Evolutionary conservation across 2,888 invertebrate genomes (phyloP), one percentile per base, ranked within the genome.

Genomic region (Junonia oenone): DNA sequence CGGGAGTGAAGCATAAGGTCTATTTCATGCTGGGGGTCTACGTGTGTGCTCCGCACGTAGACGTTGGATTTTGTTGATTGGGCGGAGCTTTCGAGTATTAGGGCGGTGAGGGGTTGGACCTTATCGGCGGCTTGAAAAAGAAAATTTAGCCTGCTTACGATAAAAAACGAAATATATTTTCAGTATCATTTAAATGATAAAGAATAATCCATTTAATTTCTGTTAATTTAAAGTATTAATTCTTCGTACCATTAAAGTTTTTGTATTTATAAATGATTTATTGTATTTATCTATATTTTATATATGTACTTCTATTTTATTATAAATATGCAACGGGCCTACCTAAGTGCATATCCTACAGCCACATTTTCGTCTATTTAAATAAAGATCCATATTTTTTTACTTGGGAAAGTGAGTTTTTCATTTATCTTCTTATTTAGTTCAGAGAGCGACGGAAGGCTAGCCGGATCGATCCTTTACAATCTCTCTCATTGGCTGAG

Each of bases 51-150:
- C 65, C 68, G 67, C 66, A 69, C 68, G 67, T 66, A 69, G 55
- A 60, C 48, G 19, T 11, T n/a, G 17, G 19, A 62, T 74, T 72
- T 71, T 61, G 54, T 51, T 15, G 51, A 55, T 66, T 66, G 77
- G 83, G 85, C 78, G 86, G 81, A 61, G 76, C 81, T 71, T 68
- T 65, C 52, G 50, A 65, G 66, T 67, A 55, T 66, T 63, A 64
- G 68, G 65, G 64, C 66, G 64, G 63, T 66, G 62, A 66, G 65
- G 69, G 85, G 87, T 77, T 77, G 80, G 65, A 77, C 72, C 35
- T 33, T 29, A 19, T 37, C 37, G 55, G 45, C n/a, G 27, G 19
- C 35, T 15, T 47, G 31, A 60, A 45, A 67, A 59, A 71, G 49
- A 54, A 64, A 45, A 54, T 61, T 45, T 66, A 62, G 55, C 63